Evolutionary conservation across 2,888 invertebrate species (phyloP).

Genomic region (Leptopilina myrica): DNA sequence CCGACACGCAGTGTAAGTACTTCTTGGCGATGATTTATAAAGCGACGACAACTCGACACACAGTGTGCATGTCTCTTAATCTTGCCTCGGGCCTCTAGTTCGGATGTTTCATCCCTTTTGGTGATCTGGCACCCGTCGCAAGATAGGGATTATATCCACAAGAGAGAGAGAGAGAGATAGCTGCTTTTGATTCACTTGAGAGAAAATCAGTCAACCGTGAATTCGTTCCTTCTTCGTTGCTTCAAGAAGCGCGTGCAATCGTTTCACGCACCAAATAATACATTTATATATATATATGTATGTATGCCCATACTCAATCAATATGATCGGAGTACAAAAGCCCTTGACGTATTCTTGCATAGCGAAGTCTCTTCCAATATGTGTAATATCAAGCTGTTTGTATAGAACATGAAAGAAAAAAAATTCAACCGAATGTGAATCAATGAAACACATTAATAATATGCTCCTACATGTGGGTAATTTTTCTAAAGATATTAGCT

Average conservation of each 20-base stretch:
- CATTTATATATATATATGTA: too few species aligned
- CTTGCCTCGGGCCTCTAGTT: conserved; percentile 11
- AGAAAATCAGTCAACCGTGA: conserved; percentile 53
- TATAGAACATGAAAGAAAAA: too few species aligned
- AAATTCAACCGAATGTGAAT: too few species aligned
- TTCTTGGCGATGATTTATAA: conserved; percentile 30
- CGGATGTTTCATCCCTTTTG: conserved; percentile 42
- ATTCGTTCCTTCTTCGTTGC: conserved; percentile 49
- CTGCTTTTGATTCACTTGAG: conserved; percentile 50
- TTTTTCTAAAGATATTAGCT: too few species aligned
- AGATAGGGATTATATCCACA: conserved; percentile 59
- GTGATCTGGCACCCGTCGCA: conserved; percentile 48
- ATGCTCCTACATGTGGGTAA: too few species aligned
- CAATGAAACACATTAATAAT: too few species aligned
- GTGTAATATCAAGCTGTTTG: too few species aligned
- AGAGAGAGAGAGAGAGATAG: conserved; percentile 42
- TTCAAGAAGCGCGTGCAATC: conserved; percentile 31
- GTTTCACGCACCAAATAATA: conserved; percentile 1
- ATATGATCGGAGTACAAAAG: conserved; percentile 5
- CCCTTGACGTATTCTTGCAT: neutral
- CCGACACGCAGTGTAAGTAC: conserved; percentile 9
- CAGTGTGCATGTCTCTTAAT: conserved; percentile 15
- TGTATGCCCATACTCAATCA: neutral
- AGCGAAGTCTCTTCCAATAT: too few species aligned
- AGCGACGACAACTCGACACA: neutral